phyloP scores from a whole-genome alignment of 1,140 invertebrate species.

The Anoplophora glabripennis region DNA sequence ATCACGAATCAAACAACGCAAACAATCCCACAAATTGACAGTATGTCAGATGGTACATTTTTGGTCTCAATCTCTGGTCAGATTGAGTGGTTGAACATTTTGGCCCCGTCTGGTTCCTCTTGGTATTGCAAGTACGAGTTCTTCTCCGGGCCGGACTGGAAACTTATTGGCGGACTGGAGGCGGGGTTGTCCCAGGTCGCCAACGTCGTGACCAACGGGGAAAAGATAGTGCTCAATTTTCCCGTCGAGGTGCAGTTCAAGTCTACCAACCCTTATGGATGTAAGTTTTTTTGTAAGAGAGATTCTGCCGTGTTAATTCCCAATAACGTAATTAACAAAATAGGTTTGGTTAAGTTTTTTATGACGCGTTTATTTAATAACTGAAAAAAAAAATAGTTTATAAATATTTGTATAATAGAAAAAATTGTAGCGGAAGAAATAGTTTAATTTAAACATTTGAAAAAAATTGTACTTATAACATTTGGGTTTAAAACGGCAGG shows the following conservation, averaged over 20 bases:
- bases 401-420: too few relatives aligned
- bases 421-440: too few relatives aligned
- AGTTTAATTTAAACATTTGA: too few relatives aligned
- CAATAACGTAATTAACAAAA: neutral
- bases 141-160: conserved; percentile 43
- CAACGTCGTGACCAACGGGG: conserved; percentile 41
- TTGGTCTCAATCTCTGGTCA: conserved; percentile 43
- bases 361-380: too few relatives aligned
- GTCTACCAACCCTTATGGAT: conserved; percentile 45
- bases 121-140: conserved; percentile 49
- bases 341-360: neutral
- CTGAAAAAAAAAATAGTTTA: too few relatives aligned
- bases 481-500: too few relatives aligned
- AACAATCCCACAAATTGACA: conserved; percentile 6
- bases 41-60: conserved; percentile 44
- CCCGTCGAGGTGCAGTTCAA: conserved; percentile 44
- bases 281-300: conserved; percentile 33
- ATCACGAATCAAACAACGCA: neutral
- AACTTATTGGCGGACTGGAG: conserved; percentile 43
- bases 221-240: conserved; percentile 44
- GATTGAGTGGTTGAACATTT: conserved; percentile 41
- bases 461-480: too few relatives aligned
- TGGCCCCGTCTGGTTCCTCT: conserved; percentile 34
- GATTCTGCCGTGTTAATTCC: neutral
- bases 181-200: conserved; percentile 42